Conservation (phyloP, 2,113 vertebrate species). For the Amphiprion percula region DNA sequence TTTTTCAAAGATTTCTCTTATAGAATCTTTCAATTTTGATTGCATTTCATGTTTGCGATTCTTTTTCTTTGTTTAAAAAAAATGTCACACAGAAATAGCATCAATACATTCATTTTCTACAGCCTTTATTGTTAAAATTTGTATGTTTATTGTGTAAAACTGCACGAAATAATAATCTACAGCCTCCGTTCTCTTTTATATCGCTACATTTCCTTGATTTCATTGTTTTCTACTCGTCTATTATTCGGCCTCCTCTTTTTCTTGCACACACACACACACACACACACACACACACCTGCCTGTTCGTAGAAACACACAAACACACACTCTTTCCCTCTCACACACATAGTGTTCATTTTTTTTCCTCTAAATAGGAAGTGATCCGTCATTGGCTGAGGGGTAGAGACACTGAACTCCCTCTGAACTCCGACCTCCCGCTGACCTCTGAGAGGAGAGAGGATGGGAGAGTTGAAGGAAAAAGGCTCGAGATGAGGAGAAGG, state of each 20-base stretch:
- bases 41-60: too few species aligned
- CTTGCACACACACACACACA: neutral
- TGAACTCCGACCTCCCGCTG: constrained; percentile 56
- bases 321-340: neutral
- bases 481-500: constrained; percentile 14
- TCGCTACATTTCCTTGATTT: neutral
- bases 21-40: too few species aligned
- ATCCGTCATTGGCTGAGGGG: constrained; percentile 70
- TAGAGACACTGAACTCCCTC: constrained; percentile 68
- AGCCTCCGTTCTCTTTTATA: too few species aligned
- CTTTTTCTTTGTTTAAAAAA: too few species aligned
- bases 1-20: too few species aligned
- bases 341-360: constrained; percentile 47
- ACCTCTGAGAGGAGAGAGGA: constrained; percentile 61
- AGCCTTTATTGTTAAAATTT: too few species aligned
- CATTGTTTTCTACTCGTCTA: neutral
- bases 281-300: constrained; percentile 5
- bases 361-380: constrained; percentile 74
- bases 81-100: too few species aligned
- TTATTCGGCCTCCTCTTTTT: constrained; percentile 4
- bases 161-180: too few species aligned
- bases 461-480: constrained; percentile 11
- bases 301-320: neutral
- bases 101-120: too few species aligned
- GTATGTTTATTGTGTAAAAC: too few species aligned